Evolutionary conservation across 2,797 vertebrate genomes (phyloP).

Genomic region (Yasuhikotakia modesta): DNA sequence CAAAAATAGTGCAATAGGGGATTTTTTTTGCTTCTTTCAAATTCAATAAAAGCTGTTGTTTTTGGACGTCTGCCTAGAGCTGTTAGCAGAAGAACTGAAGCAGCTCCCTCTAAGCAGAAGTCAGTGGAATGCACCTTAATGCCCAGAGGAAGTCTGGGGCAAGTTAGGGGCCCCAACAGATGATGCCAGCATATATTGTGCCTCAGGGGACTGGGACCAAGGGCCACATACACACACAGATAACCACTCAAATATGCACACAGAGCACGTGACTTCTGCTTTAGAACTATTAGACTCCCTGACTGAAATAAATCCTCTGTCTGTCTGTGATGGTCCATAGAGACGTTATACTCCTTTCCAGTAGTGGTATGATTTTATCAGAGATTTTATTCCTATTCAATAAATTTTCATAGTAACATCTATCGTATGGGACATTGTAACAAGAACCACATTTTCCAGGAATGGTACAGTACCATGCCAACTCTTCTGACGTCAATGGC

Average conservation of each 20-base stretch:
- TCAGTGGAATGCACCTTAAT: slow-evolving; percentile 56
- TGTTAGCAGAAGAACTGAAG: slow-evolving; percentile 67
- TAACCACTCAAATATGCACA: slow-evolving; percentile 3
- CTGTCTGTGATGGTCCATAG: not conserved
- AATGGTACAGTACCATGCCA: not conserved
- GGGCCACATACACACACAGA: slow-evolving; percentile 3
- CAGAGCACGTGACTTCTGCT: not conserved
- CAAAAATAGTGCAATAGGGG: slow-evolving; percentile 47
- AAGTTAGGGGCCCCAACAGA: slow-evolving; percentile 53
- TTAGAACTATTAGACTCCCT: slow-evolving; percentile 16
- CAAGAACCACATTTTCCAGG: slow-evolving; percentile 19
- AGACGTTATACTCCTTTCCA: not conserved
- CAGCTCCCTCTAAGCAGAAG: slow-evolving; percentile 60
- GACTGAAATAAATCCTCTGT: not conserved
- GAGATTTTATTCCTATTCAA: not conserved
- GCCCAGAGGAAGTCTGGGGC: slow-evolving; percentile 72
- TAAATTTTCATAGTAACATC: not conserved
- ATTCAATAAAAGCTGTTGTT: slow-evolving; percentile 69
- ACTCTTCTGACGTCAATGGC: slow-evolving; percentile 10
- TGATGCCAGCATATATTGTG: slow-evolving; percentile 48
- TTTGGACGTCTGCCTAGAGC: slow-evolving; percentile 69
- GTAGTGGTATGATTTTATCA: slow-evolving; percentile 9
- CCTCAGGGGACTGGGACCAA: slow-evolving; percentile 21
- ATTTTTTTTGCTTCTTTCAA: slow-evolving; percentile 58
- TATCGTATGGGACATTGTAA: slow-evolving; percentile 41